phyloP scores from a whole-genome alignment of 92 coral and sea anemone genomes.

The Anthopleura xanthogrammica region DNA sequence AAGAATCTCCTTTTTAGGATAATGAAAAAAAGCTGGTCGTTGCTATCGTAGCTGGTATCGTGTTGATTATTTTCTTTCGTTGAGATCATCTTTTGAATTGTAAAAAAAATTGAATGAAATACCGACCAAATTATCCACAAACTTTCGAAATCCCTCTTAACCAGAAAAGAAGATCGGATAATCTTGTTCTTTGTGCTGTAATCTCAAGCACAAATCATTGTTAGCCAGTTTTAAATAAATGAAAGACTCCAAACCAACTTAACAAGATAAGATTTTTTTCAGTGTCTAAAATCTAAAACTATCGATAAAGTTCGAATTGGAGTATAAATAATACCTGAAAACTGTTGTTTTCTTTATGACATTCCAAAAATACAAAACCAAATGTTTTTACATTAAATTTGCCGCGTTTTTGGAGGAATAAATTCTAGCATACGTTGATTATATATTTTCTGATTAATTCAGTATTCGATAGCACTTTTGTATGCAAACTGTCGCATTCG shows the following conservation, averaged over 20 bases:
- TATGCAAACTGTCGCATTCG: not conserved
- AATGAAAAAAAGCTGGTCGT: not conserved
- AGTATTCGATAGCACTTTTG: no score
- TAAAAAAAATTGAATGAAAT: not conserved
- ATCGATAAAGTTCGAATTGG: not conserved
- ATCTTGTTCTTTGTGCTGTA: not conserved
- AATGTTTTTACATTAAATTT: not conserved
- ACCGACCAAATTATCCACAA: not conserved
- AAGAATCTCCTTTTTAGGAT: not conserved
- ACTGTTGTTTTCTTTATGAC: not conserved
- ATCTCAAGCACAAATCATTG: not conserved
- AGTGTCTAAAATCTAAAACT: not conserved
- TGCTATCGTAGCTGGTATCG: not conserved
- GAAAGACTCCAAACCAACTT: not conserved
- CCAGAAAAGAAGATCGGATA: not conserved
- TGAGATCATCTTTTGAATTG: not conserved
- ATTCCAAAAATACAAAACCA: not conserved
- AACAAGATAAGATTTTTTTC: not conserved
- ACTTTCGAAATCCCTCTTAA: not conserved
- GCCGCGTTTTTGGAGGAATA: not conserved
- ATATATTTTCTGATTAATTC: not conserved
- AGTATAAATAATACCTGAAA: not conserved
- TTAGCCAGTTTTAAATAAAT: not conserved
- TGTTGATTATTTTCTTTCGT: not conserved
- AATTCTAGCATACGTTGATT: not conserved